Evolutionary conservation across 2,113 vertebrate species (phyloP).

Genomic region (Marcusenius ussheri): DNA sequence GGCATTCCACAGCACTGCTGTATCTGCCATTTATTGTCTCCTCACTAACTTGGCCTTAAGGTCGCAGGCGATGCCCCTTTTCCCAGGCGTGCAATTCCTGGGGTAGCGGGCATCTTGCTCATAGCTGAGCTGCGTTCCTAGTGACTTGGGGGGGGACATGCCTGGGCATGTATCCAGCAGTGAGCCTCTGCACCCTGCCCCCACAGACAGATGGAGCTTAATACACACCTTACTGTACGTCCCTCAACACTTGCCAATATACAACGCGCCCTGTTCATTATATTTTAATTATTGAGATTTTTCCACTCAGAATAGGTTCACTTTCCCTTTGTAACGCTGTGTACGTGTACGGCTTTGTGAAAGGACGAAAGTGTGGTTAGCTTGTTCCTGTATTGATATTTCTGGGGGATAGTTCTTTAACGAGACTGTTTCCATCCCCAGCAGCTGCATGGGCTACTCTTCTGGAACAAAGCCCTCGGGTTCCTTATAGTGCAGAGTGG

Average conservation of each 20-base stretch:
- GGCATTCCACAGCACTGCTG: neutral
- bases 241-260: constrained; percentile 2
- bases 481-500: neutral
- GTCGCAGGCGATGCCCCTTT: constrained; percentile 9
- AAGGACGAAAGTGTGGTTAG: neutral
- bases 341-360: neutral
- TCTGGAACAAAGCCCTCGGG: neutral
- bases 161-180: neutral
- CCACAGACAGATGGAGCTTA: neutral
- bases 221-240: neutral
- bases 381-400: neutral
- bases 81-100: constrained; percentile 42
- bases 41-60: constrained; percentile 24
- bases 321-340: neutral
- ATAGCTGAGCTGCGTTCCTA: constrained; percentile 37
- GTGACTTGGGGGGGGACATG: constrained; percentile 11
- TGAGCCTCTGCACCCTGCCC: neutral
- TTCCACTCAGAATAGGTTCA: neutral
- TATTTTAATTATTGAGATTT: neutral
- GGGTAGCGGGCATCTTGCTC: constrained; percentile 47
- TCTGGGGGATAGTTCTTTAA: neutral
- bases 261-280: neutral
- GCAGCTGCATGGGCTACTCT: neutral
- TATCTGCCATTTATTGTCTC: neutral
- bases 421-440: neutral